Conservation (phyloP, 1,140 invertebrate genomes). For the Drosophila malerkotliana region DNA sequence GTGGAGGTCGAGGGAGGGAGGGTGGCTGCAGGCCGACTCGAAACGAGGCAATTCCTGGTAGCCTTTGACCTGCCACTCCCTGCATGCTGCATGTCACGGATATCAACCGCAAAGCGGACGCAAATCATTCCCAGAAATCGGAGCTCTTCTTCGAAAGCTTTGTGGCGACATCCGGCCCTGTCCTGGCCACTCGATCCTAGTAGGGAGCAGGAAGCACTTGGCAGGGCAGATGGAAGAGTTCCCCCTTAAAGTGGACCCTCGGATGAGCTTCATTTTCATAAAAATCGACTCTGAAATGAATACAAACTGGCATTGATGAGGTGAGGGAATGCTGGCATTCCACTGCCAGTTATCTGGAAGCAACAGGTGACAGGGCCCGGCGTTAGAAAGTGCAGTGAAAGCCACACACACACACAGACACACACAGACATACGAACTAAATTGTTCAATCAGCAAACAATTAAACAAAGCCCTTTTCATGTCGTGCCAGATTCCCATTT, state of each 20-base stretch:
- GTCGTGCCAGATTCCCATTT: constrained; percentile 10
- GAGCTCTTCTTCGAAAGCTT: background rate
- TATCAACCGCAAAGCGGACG: constrained; percentile 32
- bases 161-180: constrained; percentile 20
- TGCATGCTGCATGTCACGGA: constrained; percentile 21
- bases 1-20: background rate
- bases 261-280: no score
- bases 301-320: no score
- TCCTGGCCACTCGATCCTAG: background rate
- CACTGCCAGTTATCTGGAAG: background rate
- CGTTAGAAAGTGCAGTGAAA: constrained; percentile 80
- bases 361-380: constrained; percentile 50
- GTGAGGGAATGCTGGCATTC: no score
- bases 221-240: no score
- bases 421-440: background rate
- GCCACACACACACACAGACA: constrained; percentile 24
- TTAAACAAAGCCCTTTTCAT: no score
- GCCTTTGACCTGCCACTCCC: constrained; percentile 25
- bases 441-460: background rate
- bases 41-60: constrained; percentile 29
- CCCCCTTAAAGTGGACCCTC: no score
- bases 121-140: constrained; percentile 34
- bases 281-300: no score
- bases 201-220: no score
- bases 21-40: background rate